These are phyloP conservation scores for Muscina levida DNA, from an alignment of 2,888 invertebrate genomes.

Conservation along the genomic window DNA sequence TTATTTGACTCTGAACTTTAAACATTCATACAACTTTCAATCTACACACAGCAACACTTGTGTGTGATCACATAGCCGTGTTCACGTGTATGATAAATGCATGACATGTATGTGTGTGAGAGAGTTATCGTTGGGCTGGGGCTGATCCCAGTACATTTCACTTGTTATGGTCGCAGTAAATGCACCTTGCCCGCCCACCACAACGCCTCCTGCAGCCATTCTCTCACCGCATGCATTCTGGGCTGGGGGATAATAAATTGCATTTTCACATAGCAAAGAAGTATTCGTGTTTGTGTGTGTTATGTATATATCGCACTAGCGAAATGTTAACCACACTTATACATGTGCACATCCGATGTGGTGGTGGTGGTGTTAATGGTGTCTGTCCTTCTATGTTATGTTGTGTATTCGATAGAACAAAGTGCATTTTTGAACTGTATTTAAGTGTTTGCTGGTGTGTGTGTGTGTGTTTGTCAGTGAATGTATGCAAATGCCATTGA, in stretches of 20 bases:
- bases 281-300: too few relatives aligned
- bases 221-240: too few relatives aligned
- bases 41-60: neutral
- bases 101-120: too few relatives aligned
- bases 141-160: too few relatives aligned
- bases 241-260: too few relatives aligned
- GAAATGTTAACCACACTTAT: neutral
- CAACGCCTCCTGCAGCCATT: too few relatives aligned
- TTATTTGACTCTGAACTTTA: slow-evolving; percentile 49
- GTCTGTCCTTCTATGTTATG: neutral
- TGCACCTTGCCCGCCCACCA: too few relatives aligned
- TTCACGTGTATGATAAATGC: neutral
- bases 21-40: neutral
- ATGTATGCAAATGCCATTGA: slow-evolving; percentile 54
- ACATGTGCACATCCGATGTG: too few relatives aligned
- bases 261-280: too few relatives aligned
- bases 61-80: neutral
- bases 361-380: too few relatives aligned
- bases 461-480: neutral
- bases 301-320: neutral
- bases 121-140: too few relatives aligned
- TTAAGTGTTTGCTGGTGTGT: slow-evolving; percentile 8
- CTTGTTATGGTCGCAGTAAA: too few relatives aligned
- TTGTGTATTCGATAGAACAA: slow-evolving; percentile 26
- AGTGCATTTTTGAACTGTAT: slow-evolving; percentile 33